Conservation (phyloP, 2,797 vertebrate genomes). For the Gobionotothen gibberifrons region DNA sequence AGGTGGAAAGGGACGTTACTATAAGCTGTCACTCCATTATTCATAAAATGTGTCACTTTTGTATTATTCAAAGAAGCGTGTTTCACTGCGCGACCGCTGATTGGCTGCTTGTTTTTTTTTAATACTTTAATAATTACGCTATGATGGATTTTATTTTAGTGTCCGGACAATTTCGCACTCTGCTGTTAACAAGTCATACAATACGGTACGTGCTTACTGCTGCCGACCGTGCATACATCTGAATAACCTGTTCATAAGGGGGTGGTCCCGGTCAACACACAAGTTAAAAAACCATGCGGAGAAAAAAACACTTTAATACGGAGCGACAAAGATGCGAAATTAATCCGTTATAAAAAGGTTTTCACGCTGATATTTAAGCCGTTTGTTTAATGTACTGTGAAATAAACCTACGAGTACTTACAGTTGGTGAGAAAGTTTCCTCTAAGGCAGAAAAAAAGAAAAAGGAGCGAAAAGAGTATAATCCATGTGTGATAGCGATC, state of each 20-base stretch:
- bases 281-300: constrained; percentile 44
- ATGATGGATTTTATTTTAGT: neutral
- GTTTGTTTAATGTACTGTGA: neutral
- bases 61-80: constrained; percentile 56
- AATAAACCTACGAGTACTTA: constrained; percentile 75
- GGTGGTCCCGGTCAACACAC: constrained; percentile 48
- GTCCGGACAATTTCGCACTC: constrained; percentile 38
- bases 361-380: constrained; percentile 12
- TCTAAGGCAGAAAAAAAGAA: constrained; percentile 62
- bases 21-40: constrained; percentile 30
- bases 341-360: neutral
- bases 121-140: constrained; percentile 39
- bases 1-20: constrained; percentile 23
- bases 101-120: constrained; percentile 61
- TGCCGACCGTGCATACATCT: constrained; percentile 56
- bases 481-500: constrained; percentile 78
- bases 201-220: constrained; percentile 43
- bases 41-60: constrained; percentile 25
- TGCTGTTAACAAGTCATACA: constrained; percentile 50
- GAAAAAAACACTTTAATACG: constrained; percentile 3
- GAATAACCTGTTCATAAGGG: constrained; percentile 9
- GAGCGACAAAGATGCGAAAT: constrained; percentile 10
- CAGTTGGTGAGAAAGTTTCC: constrained; percentile 82
- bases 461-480: constrained; percentile 67
- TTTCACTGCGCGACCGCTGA: constrained; percentile 64